Base-by-base conservation (phyloP, 2,888 invertebrate species). In the Harpagoxenus sublaevis region DNA sequence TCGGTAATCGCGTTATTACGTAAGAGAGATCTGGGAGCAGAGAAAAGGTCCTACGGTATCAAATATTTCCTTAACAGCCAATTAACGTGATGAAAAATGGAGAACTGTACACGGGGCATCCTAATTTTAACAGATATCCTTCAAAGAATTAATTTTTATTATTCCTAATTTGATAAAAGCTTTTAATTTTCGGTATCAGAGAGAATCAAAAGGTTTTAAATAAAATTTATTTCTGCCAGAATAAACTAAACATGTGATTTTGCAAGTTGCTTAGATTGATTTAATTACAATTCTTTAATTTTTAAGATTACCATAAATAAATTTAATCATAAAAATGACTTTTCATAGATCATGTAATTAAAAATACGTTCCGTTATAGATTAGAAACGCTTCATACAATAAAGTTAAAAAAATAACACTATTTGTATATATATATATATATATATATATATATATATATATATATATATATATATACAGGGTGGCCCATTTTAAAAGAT, bases 81-180 rank as follows among this genome's bases (percentile, higher is more conserved):
- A 77, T 53, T 66, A 53, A 12, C 12, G 5, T 18, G 2, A 12
- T 10, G 10, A 39, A 77, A 18, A 77, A 77, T 77, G 10, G 39
- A 28, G 3, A 2, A 6, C 8, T n/a, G 4, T 45, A 42, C 3
- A 28, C 2, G 53, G 2, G 18, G 10, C 5, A 48, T 65, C 6
- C 23, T 65, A 39, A 66, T 48, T 51, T 65, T 8, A 74, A 74
- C 28, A 60, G 31, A 57, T 31, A 60, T 74, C 8, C 3, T 45
- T 74, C 12, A 4, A 42, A 75, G 23, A 42, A 28, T 42, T 28
- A 18, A 75, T 75, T 75, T 75, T 63, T 35, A n/a, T 75, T 55
- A 35, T 6, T 31, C 4, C 31, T 0, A 74, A 57, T 3, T 45
- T 48, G 3, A 57, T 18, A 42, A 60, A 60, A 48, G 23, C 10